These are phyloP conservation scores for Brachionus calyciflorus DNA, from an alignment of 1,140 invertebrate species.

Conservation along the genomic window DNA sequence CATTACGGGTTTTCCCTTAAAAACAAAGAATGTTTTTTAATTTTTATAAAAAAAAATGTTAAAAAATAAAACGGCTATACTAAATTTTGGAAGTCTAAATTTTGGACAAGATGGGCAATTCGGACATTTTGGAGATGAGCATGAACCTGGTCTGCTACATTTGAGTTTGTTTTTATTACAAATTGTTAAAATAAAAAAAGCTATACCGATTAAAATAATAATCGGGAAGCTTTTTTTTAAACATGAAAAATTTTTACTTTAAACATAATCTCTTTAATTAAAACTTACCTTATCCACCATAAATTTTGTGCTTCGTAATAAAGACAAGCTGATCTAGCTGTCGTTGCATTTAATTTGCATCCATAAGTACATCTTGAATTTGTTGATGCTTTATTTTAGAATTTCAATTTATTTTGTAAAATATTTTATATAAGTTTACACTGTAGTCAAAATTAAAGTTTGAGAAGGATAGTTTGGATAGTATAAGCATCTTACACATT, in stretches of 20 bases:
- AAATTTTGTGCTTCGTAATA: too few species aligned
- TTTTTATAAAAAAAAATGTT: too few species aligned
- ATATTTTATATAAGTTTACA: not conserved
- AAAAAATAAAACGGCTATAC: too few species aligned
- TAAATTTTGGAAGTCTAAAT: not conserved
- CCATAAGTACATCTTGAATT: not conserved
- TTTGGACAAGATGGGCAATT: not conserved
- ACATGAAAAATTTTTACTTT: too few species aligned
- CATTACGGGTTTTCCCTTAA: not conserved
- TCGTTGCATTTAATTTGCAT: not conserved
- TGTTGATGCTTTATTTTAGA: too few species aligned
- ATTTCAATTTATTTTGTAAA: too few species aligned
- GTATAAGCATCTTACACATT: not conserved
- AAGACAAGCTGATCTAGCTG: not conserved
- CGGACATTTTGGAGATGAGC: not conserved
- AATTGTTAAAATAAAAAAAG: not conserved
- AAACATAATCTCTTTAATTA: too few species aligned
- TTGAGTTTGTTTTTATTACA: not conserved
- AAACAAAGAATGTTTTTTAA: too few species aligned
- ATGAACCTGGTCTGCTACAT: not conserved
- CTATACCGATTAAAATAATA: not conserved
- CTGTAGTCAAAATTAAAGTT: not conserved
- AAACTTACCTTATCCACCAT: too few species aligned
- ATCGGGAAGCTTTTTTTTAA: too few species aligned
- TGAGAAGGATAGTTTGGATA: slow-evolving; percentile 26